Base-by-base conservation (phyloP, 2,888 invertebrate species). In the Eupithecia tripunctaria region DNA sequence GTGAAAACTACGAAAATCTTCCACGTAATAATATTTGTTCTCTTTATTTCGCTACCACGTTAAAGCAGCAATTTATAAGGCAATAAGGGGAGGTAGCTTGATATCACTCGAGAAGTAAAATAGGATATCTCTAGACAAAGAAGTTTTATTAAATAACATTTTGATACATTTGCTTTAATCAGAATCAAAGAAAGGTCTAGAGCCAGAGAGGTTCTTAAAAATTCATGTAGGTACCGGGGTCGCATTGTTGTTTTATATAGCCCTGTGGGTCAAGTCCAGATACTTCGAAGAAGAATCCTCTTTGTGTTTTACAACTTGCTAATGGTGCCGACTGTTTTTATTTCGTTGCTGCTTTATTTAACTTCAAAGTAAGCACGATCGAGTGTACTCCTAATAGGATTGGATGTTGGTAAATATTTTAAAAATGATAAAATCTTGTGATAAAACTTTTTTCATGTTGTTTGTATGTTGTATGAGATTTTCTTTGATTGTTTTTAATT, bases 221-320 rank as follows among this genome's bases (percentile, higher is more conserved):
- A 56, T 56, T 64, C 38, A 64, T 36, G 56, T 25, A 56, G 56
- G 63, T 63, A 32, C 62, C 18, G n/a, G 38, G 8, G 25, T 64
- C 64, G n/a, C 63, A 62, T 36, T 64, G 68, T 74, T 74, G 71
- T 68, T 74, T 73, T 67, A 63, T 70, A 62, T 63, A 70, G 73
- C 67, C 70, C 73, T 70, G n/a, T 66, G 74, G 74, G 71, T 73
- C 73, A 71, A 74, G 71, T 71, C 73, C 66, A 74, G 74, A 74
- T 71, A 66, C 68, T 74, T 66, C 68, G 36, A 56, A 56, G 36
- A 70, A 74, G 70, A 64, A 68, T 70, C 73, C 68, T 68, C 73
- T 74, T 71, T 74, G 71, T 71, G 68, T 68, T 68, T 60, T 74
- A 74, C 71, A 74, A 68, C 74, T 68, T 71, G 71, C 71, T 71